Evolutionary conservation across 2,797 vertebrate species (phyloP), one percentile per base, ranked within the genome.

Genomic region (Coilia nasus): DNA sequence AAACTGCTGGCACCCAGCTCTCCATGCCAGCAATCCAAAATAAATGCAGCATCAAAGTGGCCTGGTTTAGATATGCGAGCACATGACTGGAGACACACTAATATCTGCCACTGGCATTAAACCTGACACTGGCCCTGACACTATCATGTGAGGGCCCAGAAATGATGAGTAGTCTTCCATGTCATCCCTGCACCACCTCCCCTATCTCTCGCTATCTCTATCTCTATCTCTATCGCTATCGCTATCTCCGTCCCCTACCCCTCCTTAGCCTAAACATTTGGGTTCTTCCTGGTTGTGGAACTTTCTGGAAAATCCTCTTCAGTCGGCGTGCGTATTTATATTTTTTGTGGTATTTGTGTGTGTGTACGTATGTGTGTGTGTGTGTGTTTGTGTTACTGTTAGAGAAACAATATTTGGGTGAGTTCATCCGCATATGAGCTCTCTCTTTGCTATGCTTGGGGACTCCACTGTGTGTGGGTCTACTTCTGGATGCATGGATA

Each of bases 21-120:
- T 75, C 50, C 7, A 3, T 54, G 50, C 50, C 50, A 54, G 67
- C 67, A 75, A 35, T 75, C 67, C 28, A 75, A 35, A 75, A 75
- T 35, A 75, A 75, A 75, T 75, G 11, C 28, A 19, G 28, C 67
- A 75, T 75, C 67, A 75, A 35, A 35, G 67, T 35, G 67, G 28
- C 67, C 19, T 3, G 67, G 67, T 17, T 75, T 75, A 75, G 67
- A 75, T 75, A 0, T 15, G 31, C 67, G 31, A 41, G 67, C 67
- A 75, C 67, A 75, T 75, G 67, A 75, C 67, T 35, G 12, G 15
- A 35, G 67, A 41, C 28, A 75, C 15, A 35, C 67, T 75, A 35
- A 35, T 75, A 75, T 75, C 67, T 75, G 67, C 67, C 28, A 35
- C 67, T 75, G 67, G 67, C 67, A 75, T 75, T 75, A 19, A 75